These are phyloP conservation scores for Manis crassicaudata DNA, from an alignment of 2,797 vertebrate genomes.

Conservation along the genomic window DNA sequence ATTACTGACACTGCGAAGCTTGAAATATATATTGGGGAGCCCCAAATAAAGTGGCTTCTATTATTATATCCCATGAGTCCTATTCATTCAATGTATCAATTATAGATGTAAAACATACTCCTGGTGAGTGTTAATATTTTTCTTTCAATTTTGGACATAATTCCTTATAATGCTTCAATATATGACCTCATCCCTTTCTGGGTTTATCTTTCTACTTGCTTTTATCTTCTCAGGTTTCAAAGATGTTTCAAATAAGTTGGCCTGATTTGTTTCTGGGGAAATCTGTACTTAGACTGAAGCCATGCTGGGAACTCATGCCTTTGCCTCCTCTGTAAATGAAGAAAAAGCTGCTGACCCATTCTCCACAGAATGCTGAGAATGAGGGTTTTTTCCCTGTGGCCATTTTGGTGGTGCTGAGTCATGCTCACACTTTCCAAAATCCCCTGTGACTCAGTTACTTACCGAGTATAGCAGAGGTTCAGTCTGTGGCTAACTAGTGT, in stretches of 20 bases:
- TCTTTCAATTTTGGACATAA: neutral
- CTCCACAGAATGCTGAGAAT: conserved; percentile 40
- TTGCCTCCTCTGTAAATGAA: conserved; percentile 32
- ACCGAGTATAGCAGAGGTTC: neutral
- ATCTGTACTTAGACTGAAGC: conserved; percentile 37
- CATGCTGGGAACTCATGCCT: neutral
- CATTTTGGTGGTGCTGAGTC: neutral
- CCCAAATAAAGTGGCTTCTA: neutral
- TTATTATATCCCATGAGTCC: neutral
- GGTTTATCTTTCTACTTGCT: conserved; percentile 3
- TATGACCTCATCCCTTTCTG: neutral
- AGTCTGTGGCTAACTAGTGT: neutral
- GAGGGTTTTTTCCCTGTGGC: conserved; percentile 27
- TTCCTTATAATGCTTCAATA: neutral
- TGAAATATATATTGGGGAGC: neutral
- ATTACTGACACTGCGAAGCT: neutral
- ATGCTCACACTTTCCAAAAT: neutral
- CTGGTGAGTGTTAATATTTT: neutral
- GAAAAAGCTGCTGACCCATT: conserved; percentile 52
- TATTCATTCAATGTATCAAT: neutral
- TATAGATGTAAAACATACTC: neutral
- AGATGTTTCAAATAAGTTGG: conserved; percentile 51
- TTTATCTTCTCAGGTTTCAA: conserved; percentile 48
- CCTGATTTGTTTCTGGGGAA: conserved; percentile 50
- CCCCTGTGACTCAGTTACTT: neutral